Conservation (phyloP, 2,888 invertebrate genomes). For the Amphiduros pacificus region DNA sequence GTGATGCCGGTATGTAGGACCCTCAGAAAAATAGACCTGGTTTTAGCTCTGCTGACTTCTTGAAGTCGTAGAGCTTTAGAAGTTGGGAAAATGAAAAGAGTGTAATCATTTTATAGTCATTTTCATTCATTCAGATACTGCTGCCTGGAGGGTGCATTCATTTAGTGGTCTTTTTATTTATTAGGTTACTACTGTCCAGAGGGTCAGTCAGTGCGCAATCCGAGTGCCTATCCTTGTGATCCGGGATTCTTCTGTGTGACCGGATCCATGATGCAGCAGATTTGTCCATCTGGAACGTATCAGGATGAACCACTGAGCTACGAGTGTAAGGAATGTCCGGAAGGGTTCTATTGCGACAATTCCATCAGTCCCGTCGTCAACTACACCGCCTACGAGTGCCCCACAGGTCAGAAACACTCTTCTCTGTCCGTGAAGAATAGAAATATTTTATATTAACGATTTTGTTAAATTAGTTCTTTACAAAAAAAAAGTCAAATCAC, state of each 20-base stretch:
- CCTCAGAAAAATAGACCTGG: too few relatives aligned
- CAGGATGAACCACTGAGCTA: constrained; percentile 37
- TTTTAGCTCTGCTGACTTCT: too few relatives aligned
- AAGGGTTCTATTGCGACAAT: constrained; percentile 54
- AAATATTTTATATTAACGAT: too few relatives aligned
- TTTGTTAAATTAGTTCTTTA: too few relatives aligned
- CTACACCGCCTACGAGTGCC: constrained; percentile 47
- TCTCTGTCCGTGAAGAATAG: too few relatives aligned
- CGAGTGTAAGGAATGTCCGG: constrained; percentile 49
- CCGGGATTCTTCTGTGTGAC: constrained; percentile 46
- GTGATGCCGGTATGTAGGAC: constrained; percentile 43
- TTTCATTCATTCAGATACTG: too few relatives aligned
- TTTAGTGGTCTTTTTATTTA: too few relatives aligned
- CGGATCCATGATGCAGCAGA: constrained; percentile 38
- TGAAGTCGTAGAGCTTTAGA: too few relatives aligned
- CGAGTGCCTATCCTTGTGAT: constrained; percentile 47
- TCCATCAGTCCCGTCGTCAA: constrained; percentile 44
- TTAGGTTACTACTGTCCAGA: constrained; percentile 51
- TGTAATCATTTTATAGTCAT: too few relatives aligned
- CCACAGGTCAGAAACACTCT: constrained; percentile 45
- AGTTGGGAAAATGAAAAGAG: too few relatives aligned
- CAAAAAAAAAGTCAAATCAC: too few relatives aligned
- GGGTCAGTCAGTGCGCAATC: constrained; percentile 38
- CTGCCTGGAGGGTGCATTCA: too few relatives aligned
- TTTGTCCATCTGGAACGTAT: constrained; percentile 50